phyloP scores from a whole-genome alignment of 2,797 vertebrate genomes.

The Molothrus ater region DNA sequence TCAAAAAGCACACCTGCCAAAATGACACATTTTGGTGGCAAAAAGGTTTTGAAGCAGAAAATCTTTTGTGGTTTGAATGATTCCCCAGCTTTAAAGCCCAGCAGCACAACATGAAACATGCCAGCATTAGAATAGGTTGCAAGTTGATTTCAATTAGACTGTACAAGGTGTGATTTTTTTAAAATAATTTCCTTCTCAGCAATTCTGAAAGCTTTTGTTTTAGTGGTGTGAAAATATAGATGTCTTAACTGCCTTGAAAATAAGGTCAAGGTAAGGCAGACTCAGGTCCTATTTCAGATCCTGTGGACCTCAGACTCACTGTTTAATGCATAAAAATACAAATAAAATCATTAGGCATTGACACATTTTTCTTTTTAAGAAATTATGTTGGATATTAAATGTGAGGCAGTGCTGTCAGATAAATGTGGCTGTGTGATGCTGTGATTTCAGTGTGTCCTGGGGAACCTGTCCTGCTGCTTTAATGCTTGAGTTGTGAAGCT shows the following conservation, averaged over 20 bases:
- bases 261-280: not conserved
- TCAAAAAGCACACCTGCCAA: not conserved
- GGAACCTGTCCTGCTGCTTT: not conserved
- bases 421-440: not conserved
- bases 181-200: not conserved
- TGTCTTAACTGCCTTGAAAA: not conserved
- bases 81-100: not conserved
- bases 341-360: not conserved
- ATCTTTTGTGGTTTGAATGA: not conserved
- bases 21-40: not conserved
- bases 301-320: not conserved
- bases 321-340: not conserved
- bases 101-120: not conserved
- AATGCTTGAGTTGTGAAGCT: not conserved
- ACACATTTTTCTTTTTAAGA: rapidly evolving
- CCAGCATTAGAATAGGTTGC: not conserved
- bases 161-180: rapidly evolving
- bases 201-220: not conserved
- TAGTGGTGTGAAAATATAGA: not conserved
- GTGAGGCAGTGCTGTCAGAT: not conserved
- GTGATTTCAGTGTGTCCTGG: not conserved
- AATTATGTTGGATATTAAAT: not conserved
- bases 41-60: not conserved
- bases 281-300: not conserved
- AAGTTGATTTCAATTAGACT: not conserved